Evolutionary conservation across 2,888 invertebrate species (phyloP).

Genomic region (Tinea semifulvella): DNA sequence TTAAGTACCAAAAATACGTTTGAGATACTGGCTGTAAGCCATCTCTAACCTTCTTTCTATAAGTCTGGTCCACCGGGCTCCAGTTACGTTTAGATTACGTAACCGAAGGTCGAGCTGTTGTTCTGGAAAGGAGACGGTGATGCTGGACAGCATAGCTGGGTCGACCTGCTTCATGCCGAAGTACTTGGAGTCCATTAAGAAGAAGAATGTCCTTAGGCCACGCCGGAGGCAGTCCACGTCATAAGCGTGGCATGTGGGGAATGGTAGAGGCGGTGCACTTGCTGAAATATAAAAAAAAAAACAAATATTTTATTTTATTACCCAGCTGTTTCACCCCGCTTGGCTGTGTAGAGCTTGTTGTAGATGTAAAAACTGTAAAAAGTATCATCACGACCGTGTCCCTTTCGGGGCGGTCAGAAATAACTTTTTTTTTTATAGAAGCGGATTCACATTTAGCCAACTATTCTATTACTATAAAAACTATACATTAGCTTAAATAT

Average conservation of each 20-base stretch:
- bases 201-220: constrained; percentile 50
- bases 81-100: constrained; percentile 49
- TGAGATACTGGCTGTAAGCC: too few species aligned
- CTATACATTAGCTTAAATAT: too few species aligned
- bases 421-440: too few species aligned
- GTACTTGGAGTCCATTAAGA: constrained; percentile 46
- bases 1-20: too few species aligned
- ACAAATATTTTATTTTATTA: too few species aligned
- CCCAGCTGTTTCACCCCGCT: too few species aligned
- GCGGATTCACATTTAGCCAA: too few species aligned
- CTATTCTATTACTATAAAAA: too few species aligned
- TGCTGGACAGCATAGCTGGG: constrained; percentile 42
- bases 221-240: constrained; percentile 47
- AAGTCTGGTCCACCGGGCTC: constrained; percentile 50
- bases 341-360: too few species aligned
- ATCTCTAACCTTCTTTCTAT: constrained; percentile 39
- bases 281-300: constrained; percentile 24
- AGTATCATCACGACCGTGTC: too few species aligned
- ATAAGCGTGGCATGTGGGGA: constrained; percentile 45
- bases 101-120: constrained; percentile 42
- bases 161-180: constrained; percentile 48
- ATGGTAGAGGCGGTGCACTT: constrained; percentile 35
- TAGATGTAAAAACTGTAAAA: too few species aligned
- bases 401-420: too few species aligned
- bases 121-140: constrained; percentile 41